These are phyloP conservation scores for Lycaon pictus DNA, from an alignment of 2,113 vertebrate species.

Conservation along the genomic window DNA sequence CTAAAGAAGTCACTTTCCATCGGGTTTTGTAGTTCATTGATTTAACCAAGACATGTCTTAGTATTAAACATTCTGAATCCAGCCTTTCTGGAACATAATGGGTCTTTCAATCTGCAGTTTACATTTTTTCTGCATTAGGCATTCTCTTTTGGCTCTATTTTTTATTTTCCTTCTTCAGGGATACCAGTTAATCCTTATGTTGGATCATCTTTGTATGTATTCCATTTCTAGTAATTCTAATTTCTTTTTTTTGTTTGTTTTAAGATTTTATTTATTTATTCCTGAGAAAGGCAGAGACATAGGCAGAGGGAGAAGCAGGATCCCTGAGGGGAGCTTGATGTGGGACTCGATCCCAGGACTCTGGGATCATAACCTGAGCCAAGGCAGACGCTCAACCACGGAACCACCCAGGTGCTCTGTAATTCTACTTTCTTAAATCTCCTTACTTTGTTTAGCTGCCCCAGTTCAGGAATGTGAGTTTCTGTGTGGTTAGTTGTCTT, in stretches of 20 bases:
- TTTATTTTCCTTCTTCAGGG: not conserved
- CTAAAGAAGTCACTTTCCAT: not conserved
- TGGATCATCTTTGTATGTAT: not conserved
- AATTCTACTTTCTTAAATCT: not conserved
- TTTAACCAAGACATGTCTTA: not conserved
- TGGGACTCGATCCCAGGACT: too few species aligned
- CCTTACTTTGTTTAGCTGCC: not conserved
- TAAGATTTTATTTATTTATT: too few species aligned
- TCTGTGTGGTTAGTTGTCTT: not conserved
- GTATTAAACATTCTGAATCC: conserved; percentile 27
- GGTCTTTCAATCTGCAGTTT: not conserved
- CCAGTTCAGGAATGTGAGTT: not conserved
- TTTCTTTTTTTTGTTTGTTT: not conserved
- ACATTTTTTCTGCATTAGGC: not conserved
- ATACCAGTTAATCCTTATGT: not conserved
- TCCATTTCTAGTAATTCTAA: not conserved
- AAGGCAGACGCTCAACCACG: too few species aligned
- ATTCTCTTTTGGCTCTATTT: conserved; percentile 23
- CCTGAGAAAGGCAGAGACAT: too few species aligned
- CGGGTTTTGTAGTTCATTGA: not conserved
- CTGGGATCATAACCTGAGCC: too few species aligned
- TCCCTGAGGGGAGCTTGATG: too few species aligned
- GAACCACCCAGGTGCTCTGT: not conserved
- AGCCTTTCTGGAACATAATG: not conserved
- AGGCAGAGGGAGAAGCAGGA: too few species aligned